A percentile compares a stretch with the other conserved stretches of the same genome.
Evolutionary conservation across 2,797 vertebrate genomes (phyloP).

Genomic region (Mormyrops boulengeri): DNA sequence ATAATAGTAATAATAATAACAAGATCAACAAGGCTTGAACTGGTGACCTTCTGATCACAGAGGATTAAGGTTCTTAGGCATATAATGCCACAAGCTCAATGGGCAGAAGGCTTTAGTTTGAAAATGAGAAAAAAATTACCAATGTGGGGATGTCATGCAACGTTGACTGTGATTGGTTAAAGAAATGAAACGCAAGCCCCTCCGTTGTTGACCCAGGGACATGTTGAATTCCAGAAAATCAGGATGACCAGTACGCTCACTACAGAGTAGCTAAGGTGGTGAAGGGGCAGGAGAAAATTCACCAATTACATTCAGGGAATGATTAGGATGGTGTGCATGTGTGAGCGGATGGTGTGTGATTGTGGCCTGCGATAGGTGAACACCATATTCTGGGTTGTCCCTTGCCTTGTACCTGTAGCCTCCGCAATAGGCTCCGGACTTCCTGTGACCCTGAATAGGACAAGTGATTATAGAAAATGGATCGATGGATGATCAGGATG

Average conservation of each 20-base stretch:
- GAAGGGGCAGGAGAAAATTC: not conserved
- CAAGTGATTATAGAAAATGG: not conserved
- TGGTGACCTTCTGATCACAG: not conserved
- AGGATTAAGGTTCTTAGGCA: not conserved
- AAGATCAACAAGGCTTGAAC: not conserved
- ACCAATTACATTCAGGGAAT: not conserved
- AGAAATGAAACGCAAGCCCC: not conserved
- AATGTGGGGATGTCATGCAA: not conserved
- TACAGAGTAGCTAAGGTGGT: not conserved
- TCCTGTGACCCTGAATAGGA: not conserved
- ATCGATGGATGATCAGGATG: not conserved
- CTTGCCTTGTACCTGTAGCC: not conserved
- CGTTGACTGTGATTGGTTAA: not conserved
- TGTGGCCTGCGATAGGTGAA: not conserved
- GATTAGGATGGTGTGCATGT: not conserved
- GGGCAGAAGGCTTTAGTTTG: not conserved
- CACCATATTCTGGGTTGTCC: not conserved
- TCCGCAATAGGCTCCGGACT: not conserved
- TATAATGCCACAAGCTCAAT: not conserved
- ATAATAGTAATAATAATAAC: not conserved
- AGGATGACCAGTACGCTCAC: not conserved
- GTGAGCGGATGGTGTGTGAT: not conserved
- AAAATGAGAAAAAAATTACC: not conserved
- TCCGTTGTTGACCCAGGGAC: too few relatives aligned
- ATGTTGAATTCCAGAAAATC: not conserved